These are phyloP conservation scores for Sphinx pinastri DNA, from an alignment of 2,888 invertebrate species.

Conservation along the genomic window DNA sequence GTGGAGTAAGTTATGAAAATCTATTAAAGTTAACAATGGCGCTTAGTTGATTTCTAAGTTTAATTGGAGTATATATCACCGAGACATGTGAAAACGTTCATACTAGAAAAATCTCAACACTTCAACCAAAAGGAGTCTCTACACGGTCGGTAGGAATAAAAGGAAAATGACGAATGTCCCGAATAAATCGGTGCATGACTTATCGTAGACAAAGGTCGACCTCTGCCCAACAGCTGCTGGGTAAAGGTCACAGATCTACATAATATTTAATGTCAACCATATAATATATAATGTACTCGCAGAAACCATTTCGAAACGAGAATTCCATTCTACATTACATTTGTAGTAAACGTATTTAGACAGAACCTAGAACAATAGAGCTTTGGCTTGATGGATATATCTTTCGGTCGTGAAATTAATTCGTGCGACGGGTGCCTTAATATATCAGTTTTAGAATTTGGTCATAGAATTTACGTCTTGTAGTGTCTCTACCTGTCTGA, in stretches of 20 bases:
- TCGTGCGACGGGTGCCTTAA: not conserved
- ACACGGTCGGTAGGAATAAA: not conserved
- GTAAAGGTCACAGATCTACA: slow-evolving; percentile 10
- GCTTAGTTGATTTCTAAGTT: not conserved
- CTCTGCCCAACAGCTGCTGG: slow-evolving; percentile 11
- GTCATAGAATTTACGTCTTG: no score
- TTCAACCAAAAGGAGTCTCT: not conserved
- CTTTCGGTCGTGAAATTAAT: slow-evolving; percentile 13
- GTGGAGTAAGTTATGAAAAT: not conserved
- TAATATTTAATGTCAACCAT: slow-evolving; percentile 4
- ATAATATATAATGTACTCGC: not conserved
- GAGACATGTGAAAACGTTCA: not conserved
- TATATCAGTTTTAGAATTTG: slow-evolving; percentile 9
- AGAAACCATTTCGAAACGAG: slow-evolving; percentile 14
- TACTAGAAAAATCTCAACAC: not conserved
- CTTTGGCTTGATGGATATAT: slow-evolving; percentile 22
- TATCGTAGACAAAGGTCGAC: slow-evolving; percentile 17
- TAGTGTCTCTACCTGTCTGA: not conserved
- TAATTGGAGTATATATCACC: not conserved
- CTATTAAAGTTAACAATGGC: no score
- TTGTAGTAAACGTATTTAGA: slow-evolving; percentile 19
- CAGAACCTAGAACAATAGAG: slow-evolving; percentile 17
- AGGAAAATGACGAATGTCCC: slow-evolving; percentile 6
- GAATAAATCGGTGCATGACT: slow-evolving; percentile 13
- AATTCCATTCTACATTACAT: slow-evolving; percentile 14